Base-by-base conservation (phyloP, 2,888 invertebrate genomes). In the Rapana venosa region DNA sequence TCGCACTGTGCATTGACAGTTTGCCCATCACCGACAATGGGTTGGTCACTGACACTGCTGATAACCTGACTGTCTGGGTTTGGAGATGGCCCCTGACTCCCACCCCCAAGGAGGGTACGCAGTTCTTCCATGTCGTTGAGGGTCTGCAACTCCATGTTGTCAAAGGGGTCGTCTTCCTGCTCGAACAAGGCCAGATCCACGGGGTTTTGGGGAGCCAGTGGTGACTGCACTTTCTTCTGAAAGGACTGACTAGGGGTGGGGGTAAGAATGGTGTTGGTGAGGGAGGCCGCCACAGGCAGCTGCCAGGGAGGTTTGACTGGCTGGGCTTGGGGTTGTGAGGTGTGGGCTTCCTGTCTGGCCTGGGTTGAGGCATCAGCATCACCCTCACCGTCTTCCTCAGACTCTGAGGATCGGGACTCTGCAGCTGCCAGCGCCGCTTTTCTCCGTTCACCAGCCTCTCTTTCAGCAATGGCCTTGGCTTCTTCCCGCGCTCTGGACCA, bases 81-180 rank as follows among this genome's bases (percentile, higher is more conserved):
- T 4, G 70, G 84, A 6, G 85, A 84, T 1, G 84, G 66, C 6
- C 36, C 85, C 22, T 85, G 35, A 36, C 83, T 36, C 66, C 32
- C 47, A 13, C 88, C 70, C 6, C 91, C 92, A n/a, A 94, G 91
- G 74, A 95, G 92, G 87, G 92, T 93, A 66, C 94, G 94, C 56
- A 95, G 86, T 90, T 94, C 95, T 79, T 94, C 94, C 92, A 94
- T 92, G 81, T 94, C 95, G 92, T 95, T 93, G 47, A 95, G 92
- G n/a, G 94, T 94, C 90, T 94, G 93, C 77, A 94, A 91, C 89
- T 94, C 94, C 87, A 95, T 89, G 88, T 93, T 93, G 89, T 95
- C 94, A 92, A 95, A 95, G 13, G 94, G 94, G 91, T 95, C 94
- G 90, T 93, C 94, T 86, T 93, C 94, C 77, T 93, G 92, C 90